Base-by-base conservation (phyloP, 23 tunicate species). In the Styela plicata region DNA sequence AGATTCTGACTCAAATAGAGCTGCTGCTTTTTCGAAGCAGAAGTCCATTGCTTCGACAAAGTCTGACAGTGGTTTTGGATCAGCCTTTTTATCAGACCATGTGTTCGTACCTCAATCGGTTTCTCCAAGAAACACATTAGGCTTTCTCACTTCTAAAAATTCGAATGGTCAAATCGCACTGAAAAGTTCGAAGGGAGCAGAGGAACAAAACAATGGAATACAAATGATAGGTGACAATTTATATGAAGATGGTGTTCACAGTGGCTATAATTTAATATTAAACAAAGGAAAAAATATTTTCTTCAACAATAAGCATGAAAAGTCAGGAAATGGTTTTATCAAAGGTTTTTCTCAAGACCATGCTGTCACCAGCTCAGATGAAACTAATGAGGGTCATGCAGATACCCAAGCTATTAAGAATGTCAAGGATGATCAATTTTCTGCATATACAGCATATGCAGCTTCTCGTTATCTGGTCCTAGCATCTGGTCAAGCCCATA, bases 391-490 rank as follows among this genome's bases (percentile, higher is more conserved):
- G 2, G 73, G n/a, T 36, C 16, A 28, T 17, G 73, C 69, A 25
- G 70, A 68, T 27, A 84, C 84, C 61, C 25, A 29, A 37, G 44
- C 25, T 30, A 13, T 19, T 31, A 33, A 74, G 1, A 24, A n/a
- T 2, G 27, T 79, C 34, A 73, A 74, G 19, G 24, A 30, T 34
- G 85, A 79, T 1, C 61, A 57, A 3, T 67, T 36, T 0, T 70
- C 84, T 2, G 87, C 82, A 63, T 93, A 93, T 69, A 74, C 73
- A 3, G 3, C 87, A 2, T 93, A 80, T 35, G 98, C 98, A 2
- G 73, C 87, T 29, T 89, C 85, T 30, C 76, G 91, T 64, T 88
- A 93, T 66, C 69, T 73, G 24, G 83, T 71, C 1, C 80, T 93
- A 2, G 82, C 98, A 33, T 86, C 83, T 27, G 61, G 65, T 52